These are phyloP conservation scores for Halcyon senegalensis DNA, from an alignment of 2,113 vertebrate species.

Conservation along the genomic window DNA sequence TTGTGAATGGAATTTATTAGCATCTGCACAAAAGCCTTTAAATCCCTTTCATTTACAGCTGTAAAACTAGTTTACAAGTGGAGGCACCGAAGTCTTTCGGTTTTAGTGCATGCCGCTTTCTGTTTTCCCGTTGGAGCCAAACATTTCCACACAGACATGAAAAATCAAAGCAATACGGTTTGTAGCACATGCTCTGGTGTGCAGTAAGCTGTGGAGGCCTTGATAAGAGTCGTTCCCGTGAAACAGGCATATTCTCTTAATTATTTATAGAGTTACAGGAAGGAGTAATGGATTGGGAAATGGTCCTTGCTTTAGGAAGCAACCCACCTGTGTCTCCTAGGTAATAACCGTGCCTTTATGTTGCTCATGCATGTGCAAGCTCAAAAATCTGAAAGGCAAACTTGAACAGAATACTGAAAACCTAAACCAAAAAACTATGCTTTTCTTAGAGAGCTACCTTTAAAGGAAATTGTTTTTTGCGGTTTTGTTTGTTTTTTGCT, in stretches of 20 bases:
- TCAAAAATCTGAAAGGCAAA: background rate
- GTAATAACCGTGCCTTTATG: slow-evolving; percentile 4
- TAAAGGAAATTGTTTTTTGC: background rate
- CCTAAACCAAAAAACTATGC: background rate
- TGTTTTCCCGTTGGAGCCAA: slow-evolving; percentile 37
- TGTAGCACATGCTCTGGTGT: background rate
- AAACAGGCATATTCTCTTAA: slow-evolving; percentile 11
- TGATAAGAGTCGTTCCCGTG: slow-evolving; percentile 14
- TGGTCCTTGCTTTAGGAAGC: background rate
- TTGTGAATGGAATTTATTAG: slow-evolving; percentile 59
- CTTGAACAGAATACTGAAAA: background rate
- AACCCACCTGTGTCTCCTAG: slow-evolving; percentile 14
- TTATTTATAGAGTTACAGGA: slow-evolving; percentile 53
- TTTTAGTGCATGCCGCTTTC: background rate
- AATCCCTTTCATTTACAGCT: slow-evolving; percentile 55
- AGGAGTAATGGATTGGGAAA: slow-evolving; percentile 34
- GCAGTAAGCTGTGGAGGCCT: slow-evolving; percentile 21
- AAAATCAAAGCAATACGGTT: slow-evolving; percentile 26
- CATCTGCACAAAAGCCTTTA: slow-evolving; percentile 51
- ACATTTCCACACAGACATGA: background rate
- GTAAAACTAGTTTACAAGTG: slow-evolving; percentile 56
- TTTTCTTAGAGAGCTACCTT: background rate
- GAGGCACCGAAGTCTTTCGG: slow-evolving; percentile 24
- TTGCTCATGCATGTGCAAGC: background rate
- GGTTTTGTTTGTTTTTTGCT: background rate